Conservation (phyloP, 1,140 invertebrate species). For the Brachionus rubens region DNA sequence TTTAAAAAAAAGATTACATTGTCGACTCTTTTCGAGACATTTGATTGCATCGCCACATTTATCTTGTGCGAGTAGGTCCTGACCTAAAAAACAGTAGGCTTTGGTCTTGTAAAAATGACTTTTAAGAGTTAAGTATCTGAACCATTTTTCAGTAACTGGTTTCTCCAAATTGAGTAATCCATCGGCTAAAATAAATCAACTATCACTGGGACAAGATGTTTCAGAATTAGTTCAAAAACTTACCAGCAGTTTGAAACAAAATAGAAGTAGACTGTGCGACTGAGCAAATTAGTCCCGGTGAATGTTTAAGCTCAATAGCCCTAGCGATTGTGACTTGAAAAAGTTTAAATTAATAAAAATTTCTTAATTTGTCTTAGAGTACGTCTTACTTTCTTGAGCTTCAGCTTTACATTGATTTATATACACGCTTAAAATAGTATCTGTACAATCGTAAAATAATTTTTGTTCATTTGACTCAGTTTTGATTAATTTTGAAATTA, state of each 20-base stretch:
- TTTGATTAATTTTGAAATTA: constrained; percentile 53
- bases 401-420: constrained; percentile 70
- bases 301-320: constrained; percentile 71
- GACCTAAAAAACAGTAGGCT: constrained; percentile 70
- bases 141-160: constrained; percentile 67
- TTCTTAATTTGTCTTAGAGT: too few species aligned
- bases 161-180: constrained; percentile 64
- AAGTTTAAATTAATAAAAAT: too few species aligned
- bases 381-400: constrained; percentile 71
- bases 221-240: constrained; percentile 14
- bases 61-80: constrained; percentile 67
- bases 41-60: constrained; percentile 71
- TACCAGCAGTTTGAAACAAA: constrained; percentile 66
- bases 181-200: constrained; percentile 58
- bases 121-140: constrained; percentile 64
- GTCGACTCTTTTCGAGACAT: constrained; percentile 67
- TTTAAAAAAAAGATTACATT: constrained; percentile 55
- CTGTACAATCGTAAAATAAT: constrained; percentile 66
- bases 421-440: constrained; percentile 67
- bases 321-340: constrained; percentile 69
- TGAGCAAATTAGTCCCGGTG: constrained; percentile 66
- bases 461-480: constrained; percentile 61
- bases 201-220: not conserved
- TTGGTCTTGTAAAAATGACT: constrained; percentile 26
- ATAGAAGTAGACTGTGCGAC: constrained; percentile 69